Evolutionary conservation across 2,797 vertebrate genomes (phyloP).

Genomic region (Liasis olivaceus): DNA sequence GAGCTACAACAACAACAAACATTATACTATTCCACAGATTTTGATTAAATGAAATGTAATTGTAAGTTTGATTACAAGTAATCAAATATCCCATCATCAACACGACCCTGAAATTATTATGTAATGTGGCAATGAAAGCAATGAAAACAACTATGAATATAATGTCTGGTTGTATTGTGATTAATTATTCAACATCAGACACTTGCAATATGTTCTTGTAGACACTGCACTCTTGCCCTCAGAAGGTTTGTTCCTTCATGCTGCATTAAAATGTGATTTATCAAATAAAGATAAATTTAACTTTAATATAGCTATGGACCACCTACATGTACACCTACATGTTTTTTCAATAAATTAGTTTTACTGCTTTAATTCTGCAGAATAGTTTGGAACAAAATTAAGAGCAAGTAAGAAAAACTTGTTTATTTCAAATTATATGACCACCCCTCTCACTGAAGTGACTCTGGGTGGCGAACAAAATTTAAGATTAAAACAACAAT

Average conservation of each 20-base stretch:
- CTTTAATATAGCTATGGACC: slow-evolving; percentile 2
- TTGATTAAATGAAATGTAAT: background rate
- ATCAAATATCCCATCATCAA: background rate
- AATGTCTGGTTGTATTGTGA: slow-evolving; percentile 3
- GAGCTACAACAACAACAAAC: background rate
- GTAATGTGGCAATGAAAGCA: slow-evolving; percentile 13
- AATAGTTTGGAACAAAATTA: background rate
- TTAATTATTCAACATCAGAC: background rate
- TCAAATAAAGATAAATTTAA: slow-evolving; percentile 21
- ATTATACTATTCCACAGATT: background rate
- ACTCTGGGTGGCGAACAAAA: too few species aligned
- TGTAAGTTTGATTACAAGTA: background rate
- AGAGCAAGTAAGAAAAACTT: background rate
- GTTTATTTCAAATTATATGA: too few species aligned
- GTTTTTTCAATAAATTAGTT: background rate
- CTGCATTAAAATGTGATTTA: slow-evolving; percentile 19
- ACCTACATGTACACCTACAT: background rate
- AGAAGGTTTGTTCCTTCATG: background rate
- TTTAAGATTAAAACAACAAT: too few species aligned
- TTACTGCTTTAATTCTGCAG: background rate
- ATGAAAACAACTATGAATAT: background rate
- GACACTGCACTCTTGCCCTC: background rate
- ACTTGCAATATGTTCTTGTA: slow-evolving; percentile 4
- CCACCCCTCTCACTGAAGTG: too few species aligned
- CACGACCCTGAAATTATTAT: background rate